Evolutionary conservation across 2,888 invertebrate species (phyloP).

Genomic region (Graphium colonna): DNA sequence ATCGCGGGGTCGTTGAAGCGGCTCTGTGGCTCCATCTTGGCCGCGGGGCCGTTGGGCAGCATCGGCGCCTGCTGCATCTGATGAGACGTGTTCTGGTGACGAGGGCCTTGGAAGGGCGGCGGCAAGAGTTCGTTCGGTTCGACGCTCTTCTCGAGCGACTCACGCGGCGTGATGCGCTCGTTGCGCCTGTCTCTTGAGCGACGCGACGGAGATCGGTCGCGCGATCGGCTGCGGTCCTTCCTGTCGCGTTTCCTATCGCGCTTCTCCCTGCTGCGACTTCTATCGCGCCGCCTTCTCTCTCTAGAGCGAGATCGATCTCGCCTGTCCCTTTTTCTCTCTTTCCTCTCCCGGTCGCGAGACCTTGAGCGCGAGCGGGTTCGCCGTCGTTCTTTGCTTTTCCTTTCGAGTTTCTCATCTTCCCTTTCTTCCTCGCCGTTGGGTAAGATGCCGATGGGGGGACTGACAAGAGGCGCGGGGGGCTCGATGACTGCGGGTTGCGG

Average conservation of each 20-base stretch:
- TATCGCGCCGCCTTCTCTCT: slow-evolving; percentile 80
- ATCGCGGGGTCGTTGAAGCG: slow-evolving; percentile 55
- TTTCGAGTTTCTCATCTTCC: slow-evolving; percentile 48
- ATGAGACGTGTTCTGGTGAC: slow-evolving; percentile 29
- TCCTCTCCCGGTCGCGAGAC: slow-evolving; percentile 59
- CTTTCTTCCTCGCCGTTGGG: slow-evolving; percentile 46
- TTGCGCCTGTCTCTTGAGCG: slow-evolving; percentile 71
- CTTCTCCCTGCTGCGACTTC: slow-evolving; percentile 80
- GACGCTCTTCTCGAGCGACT: slow-evolving; percentile 42
- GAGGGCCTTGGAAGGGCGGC: slow-evolving; percentile 28
- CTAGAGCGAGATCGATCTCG: slow-evolving; percentile 77
- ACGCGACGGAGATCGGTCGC: slow-evolving; percentile 72
- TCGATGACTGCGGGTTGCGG: slow-evolving; percentile 73
- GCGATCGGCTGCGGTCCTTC: slow-evolving; percentile 78
- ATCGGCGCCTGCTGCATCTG: slow-evolving; percentile 33
- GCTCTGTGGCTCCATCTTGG: slow-evolving; percentile 26
- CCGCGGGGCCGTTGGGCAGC: slow-evolving; percentile 37
- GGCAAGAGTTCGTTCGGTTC: slow-evolving; percentile 30
- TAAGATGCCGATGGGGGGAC: slow-evolving; percentile 44
- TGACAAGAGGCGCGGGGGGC: slow-evolving; percentile 57
- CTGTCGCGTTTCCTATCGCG: slow-evolving; percentile 72
- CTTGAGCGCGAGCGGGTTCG: slow-evolving; percentile 51
- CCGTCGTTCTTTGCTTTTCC: slow-evolving; percentile 54
- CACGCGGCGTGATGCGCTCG: slow-evolving; percentile 66
- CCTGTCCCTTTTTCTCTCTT: slow-evolving; percentile 69